phyloP scores from a whole-genome alignment of 1,140 invertebrate species.

The Chironomus striatipennis region DNA sequence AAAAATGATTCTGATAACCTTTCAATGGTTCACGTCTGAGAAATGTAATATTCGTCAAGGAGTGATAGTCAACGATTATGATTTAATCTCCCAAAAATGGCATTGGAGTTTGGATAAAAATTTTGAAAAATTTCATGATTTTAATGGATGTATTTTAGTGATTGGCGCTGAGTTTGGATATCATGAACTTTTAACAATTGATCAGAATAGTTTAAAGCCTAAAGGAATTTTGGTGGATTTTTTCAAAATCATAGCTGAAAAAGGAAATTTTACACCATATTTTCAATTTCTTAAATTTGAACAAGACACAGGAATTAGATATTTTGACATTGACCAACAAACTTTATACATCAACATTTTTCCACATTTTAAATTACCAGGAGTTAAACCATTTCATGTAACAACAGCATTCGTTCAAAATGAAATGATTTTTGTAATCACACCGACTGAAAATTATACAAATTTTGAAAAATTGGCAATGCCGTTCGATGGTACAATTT shows the following conservation, averaged over 20 bases:
- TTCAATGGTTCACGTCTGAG: background rate
- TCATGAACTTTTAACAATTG: background rate
- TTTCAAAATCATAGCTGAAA: background rate
- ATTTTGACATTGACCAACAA: no score
- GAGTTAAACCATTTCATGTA: background rate
- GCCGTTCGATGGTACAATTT: background rate
- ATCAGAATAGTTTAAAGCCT: background rate
- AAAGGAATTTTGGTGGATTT: background rate
- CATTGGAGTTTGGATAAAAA: background rate
- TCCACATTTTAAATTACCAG: background rate
- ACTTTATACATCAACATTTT: background rate
- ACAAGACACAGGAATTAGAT: no score
- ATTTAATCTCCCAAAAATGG: background rate
- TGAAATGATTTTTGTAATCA: background rate
- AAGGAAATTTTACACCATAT: background rate
- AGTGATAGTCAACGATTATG: background rate
- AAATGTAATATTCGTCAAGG: background rate
- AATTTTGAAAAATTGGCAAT: background rate
- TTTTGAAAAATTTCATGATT: background rate
- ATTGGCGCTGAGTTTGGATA: no score
- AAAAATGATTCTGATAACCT: background rate
- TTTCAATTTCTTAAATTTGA: no score
- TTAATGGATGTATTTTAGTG: background rate
- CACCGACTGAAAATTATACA: background rate
- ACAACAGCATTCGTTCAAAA: background rate